A percentile compares a stretch with the other conserved stretches of the same genome.
Conservation (phyloP, 2,797 vertebrate species). For the Gephyroberyx darwinii region DNA sequence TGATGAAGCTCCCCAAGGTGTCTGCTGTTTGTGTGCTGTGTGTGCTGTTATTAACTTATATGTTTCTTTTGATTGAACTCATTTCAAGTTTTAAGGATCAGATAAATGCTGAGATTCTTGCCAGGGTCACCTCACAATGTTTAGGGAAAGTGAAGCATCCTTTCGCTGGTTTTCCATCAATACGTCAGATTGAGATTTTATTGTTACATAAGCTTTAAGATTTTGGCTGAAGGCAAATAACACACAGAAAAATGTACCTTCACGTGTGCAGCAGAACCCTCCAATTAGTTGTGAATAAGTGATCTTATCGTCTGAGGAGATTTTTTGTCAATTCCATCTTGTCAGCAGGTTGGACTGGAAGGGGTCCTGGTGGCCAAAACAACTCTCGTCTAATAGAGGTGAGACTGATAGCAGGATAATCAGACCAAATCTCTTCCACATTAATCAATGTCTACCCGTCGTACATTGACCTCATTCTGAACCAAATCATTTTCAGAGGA, state of each 20-base stretch:
- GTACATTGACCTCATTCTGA: slow-evolving; percentile 45
- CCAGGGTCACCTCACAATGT: slow-evolving; percentile 2
- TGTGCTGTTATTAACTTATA: slow-evolving; percentile 5
- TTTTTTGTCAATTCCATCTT: slow-evolving; percentile 23
- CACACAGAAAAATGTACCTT: slow-evolving; percentile 12
- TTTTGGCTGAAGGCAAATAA: slow-evolving; percentile 19
- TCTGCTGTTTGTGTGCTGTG: slow-evolving; percentile 12
- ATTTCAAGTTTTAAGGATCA: neutral
- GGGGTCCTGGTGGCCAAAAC: slow-evolving; percentile 40
- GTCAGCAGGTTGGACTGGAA: slow-evolving; percentile 43
- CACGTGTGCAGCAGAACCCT: neutral
- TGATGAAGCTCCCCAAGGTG: slow-evolving; percentile 12
- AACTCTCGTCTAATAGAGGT: slow-evolving; percentile 45
- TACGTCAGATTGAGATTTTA: neutral
- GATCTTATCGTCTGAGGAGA: slow-evolving; percentile 43
- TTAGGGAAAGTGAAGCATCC: neutral
- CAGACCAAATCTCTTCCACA: slow-evolving; percentile 38
- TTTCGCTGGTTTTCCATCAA: slow-evolving; percentile 1
- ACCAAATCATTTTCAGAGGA: slow-evolving; percentile 22
- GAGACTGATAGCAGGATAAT: slow-evolving; percentile 48
- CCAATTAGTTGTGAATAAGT: slow-evolving; percentile 45
- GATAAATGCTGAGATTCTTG: slow-evolving; percentile 1
- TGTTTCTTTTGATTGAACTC: neutral
- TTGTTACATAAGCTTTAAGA: neutral
- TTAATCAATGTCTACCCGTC: slow-evolving; percentile 53